Base-by-base conservation (phyloP, 2,797 vertebrate species). In the Merluccius polli region DNA sequence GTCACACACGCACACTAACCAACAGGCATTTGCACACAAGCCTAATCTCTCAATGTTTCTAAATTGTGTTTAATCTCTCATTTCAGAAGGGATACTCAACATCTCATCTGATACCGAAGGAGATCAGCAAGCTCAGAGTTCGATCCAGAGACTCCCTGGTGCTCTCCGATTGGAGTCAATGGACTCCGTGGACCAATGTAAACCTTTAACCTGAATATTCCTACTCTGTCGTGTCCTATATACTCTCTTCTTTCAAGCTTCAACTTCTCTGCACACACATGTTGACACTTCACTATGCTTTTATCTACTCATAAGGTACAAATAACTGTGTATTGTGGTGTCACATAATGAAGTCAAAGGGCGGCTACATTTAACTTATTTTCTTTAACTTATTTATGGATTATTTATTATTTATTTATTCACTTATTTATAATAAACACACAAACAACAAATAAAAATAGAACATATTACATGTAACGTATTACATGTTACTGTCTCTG, bases 121-220 rank as follows among this genome's bases (percentile, higher is more conserved):
- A 12, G 11, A 87, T 92, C 83, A 89, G 81, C 73, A 84, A 70
- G 73, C 82, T 95, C 75, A 88, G 91, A 71, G 93, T 73, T 77
- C 93, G 92, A 74, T 92, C 88, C 88, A 91, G 93, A 81, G 94
- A 95, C 78, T 33, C 80, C 0, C 38, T 94, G 75, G 89, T 91
- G 70, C 73, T 29, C 35, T 93, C 93, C 1, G 1, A 74, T 73
- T 95, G 94, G 94, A 93, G 94, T 79, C 52, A 88, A 52, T 95
- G 94, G 94, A 92, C 86, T 36, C 7, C 52, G 1, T 94, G 93
- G 93, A 88, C 88, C 91, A 88, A 92, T 85, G 92, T 94, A 93
- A 92, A 71, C 78, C 24, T 65, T 65, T 65, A 65, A 27, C 10
- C n/a, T 63, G n/a, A 63, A n/a, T 63, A 63, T 10, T 59, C 21